phyloP scores from a whole-genome alignment of 2,797 vertebrate genomes.

The Geotria australis region DNA sequence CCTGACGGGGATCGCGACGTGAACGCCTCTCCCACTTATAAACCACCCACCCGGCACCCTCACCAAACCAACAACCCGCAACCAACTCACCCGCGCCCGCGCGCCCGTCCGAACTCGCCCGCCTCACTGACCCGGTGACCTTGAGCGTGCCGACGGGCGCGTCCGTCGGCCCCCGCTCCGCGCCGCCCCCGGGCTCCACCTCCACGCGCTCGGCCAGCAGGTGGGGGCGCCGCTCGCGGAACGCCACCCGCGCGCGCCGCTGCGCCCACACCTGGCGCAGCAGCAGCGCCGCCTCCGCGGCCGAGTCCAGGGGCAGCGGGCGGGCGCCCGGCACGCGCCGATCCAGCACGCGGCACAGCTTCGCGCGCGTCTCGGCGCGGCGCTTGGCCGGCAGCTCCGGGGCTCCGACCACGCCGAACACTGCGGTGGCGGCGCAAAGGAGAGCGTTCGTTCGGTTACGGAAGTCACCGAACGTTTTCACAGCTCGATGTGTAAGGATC shows the following conservation, averaged over 20 bases:
- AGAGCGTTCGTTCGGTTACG: no score
- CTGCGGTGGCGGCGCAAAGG: conserved; percentile 7
- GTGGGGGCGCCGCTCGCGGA: conserved; percentile 44
- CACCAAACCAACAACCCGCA: no score
- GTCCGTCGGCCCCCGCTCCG: no score
- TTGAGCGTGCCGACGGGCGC: conserved; percentile 35
- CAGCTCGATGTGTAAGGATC: no score
- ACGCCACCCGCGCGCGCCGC: conserved; percentile 43
- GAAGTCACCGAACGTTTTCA: no score
- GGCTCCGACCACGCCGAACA: conserved; percentile 41
- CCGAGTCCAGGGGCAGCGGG: conserved; percentile 33
- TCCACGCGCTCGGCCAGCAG: conserved; percentile 27
- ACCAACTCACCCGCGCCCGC: no score
- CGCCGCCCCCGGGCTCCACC: conserved; percentile 16
- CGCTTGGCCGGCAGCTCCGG: conserved; percentile 38
- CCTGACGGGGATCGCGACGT: no score
- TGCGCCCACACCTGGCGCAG: conserved; percentile 47
- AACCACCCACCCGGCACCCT: no score
- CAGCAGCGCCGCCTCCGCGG: conserved; percentile 33
- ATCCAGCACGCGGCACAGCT: conserved; percentile 30
- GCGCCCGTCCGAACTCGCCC: no score
- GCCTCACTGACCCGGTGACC: conserved; percentile 22
- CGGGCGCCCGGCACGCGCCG: conserved; percentile 44
- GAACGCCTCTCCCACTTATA: no score
- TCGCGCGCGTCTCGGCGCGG: conserved; percentile 29